Conservation (phyloP, 2,888 invertebrate species). For the Agonopterix subpropinquella region DNA sequence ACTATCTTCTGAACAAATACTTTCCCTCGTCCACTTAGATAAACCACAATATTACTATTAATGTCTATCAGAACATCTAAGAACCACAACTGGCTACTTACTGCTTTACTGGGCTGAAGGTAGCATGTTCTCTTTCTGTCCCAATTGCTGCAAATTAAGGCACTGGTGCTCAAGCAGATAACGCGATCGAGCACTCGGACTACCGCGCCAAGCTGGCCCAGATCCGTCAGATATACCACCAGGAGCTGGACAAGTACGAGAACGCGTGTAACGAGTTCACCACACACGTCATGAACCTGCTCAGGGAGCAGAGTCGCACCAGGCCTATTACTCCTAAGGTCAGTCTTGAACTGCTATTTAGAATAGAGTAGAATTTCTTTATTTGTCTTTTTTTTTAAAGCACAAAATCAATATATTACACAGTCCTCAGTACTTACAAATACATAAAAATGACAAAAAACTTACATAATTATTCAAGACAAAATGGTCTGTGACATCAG, state of each 20-base stretch:
- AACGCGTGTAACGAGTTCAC: slow-evolving; percentile 99
- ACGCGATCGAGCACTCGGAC: slow-evolving; percentile 99
- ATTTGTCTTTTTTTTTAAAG: no score
- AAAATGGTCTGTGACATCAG: no score
- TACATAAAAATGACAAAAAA: no score
- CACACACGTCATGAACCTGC: slow-evolving; percentile 99
- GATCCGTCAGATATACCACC: slow-evolving; percentile 99
- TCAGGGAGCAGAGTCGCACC: slow-evolving; percentile 97
- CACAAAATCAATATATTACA: no score
- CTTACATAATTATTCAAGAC: no score
- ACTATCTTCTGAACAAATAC: no score
- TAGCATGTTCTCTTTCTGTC: slow-evolving; percentile 46
- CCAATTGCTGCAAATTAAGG: slow-evolving; percentile 57
- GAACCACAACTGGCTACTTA: background rate
- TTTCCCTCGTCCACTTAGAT: no score
- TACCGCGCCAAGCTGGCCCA: slow-evolving; percentile 99
- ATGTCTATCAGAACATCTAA: background rate
- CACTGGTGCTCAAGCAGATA: slow-evolving; percentile 88
- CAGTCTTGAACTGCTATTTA: background rate
- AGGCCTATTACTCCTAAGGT: slow-evolving; percentile 97
- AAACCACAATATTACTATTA: no score
- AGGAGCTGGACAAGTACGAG: slow-evolving; percentile 99
- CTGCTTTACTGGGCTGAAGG: slow-evolving; percentile 16
- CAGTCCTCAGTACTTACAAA: no score
- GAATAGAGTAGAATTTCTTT: no score